Conservation (phyloP, 2,113 vertebrate genomes). For the Herpailurus yagouaroundi region DNA sequence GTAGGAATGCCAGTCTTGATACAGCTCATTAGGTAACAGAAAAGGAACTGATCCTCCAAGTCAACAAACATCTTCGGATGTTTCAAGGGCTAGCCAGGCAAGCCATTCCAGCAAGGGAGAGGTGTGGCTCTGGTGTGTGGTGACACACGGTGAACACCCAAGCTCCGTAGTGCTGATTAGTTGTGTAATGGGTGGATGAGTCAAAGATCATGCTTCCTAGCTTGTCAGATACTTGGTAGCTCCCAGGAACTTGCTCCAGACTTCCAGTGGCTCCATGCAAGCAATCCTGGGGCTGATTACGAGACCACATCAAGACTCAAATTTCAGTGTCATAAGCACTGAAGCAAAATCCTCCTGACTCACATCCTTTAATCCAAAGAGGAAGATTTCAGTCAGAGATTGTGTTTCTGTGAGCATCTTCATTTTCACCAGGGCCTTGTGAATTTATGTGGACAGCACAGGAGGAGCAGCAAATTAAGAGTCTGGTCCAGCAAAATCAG, state of each 20-base stretch:
- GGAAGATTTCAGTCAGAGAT: neutral
- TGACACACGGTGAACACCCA: conserved; percentile 46
- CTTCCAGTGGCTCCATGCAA: neutral
- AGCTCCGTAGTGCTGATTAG: neutral
- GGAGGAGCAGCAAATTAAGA: neutral
- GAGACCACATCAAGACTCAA: neutral
- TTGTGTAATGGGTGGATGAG: conserved; percentile 60
- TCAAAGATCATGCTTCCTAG: conserved; percentile 47
- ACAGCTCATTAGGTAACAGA: conserved; percentile 1
- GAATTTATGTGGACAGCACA: neutral
- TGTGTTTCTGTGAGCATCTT: neutral
- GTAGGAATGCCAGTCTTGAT: neutral
- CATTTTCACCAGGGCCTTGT: neutral
- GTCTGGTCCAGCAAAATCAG: neutral
- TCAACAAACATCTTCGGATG: neutral
- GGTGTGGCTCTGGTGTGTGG: neutral
- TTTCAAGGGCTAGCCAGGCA: conserved; percentile 49
- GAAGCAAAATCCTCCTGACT: neutral
- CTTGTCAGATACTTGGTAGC: neutral
- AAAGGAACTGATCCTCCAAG: neutral
- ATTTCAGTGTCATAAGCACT: neutral
- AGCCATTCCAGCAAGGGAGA: conserved; percentile 35
- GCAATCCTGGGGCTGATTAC: neutral
- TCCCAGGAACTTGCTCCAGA: conserved; percentile 2
- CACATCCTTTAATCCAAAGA: neutral